Evolutionary conservation across 2,113 vertebrate genomes (phyloP).

Genomic region (Phocoena phocoena): DNA sequence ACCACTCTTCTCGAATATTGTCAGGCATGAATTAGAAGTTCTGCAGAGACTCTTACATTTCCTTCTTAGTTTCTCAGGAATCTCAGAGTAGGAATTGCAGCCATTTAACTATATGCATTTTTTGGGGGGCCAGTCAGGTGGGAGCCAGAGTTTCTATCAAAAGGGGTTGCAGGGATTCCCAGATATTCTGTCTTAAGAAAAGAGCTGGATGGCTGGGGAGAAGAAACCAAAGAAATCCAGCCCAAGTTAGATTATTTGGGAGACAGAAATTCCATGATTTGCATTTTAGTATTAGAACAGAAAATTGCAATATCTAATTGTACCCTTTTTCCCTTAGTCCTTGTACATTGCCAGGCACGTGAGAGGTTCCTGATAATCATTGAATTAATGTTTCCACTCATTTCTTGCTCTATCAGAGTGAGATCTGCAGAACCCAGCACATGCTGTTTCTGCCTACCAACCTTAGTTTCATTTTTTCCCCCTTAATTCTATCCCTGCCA

Average conservation of each 20-base stretch:
- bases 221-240: neutral
- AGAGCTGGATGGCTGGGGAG: neutral
- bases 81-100: neutral
- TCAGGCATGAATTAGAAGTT: neutral
- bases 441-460: neutral
- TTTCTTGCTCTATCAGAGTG: neutral
- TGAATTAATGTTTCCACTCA: neutral
- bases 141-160: constrained; percentile 6
- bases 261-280: neutral
- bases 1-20: neutral
- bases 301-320: neutral
- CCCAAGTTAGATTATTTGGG: neutral
- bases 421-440: neutral
- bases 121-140: neutral
- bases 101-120: neutral
- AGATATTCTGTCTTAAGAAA: neutral
- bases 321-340: neutral
- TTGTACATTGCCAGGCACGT: neutral
- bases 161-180: neutral
- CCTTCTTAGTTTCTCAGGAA: neutral
- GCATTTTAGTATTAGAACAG: neutral
- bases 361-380: neutral
- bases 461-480: neutral
- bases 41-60: neutral
- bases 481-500: neutral